phyloP scores from a whole-genome alignment of 2,888 invertebrate species.

The Dynastes tityus region DNA sequence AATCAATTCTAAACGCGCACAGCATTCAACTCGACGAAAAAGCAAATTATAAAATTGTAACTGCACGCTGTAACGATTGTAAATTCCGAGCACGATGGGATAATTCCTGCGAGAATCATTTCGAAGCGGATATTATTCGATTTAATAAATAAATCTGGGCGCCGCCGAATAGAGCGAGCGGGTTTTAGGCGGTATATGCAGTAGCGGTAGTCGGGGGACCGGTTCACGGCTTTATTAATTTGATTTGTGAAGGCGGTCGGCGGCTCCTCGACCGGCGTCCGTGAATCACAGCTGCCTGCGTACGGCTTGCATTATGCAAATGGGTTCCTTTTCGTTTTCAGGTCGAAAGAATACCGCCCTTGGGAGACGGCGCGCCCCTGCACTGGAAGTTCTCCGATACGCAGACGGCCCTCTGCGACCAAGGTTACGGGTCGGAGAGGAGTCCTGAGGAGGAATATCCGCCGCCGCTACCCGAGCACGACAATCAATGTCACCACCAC shows the following conservation, averaged over 20 bases:
- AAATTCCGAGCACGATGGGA: not conserved
- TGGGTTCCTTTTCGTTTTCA: constrained; percentile 53
- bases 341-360: constrained; percentile 71
- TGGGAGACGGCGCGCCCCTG: constrained; percentile 68
- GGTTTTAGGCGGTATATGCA: not conserved
- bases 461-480: constrained; percentile 75
- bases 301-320: constrained; percentile 41
- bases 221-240: constrained; percentile 28
- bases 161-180: not conserved
- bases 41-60: not conserved
- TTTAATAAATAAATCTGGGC: constrained; percentile 10
- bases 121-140: not conserved
- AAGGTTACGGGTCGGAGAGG: constrained; percentile 84
- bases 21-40: not conserved
- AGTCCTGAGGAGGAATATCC: constrained; percentile 86
- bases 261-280: not conserved
- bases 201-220: not conserved
- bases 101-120: constrained; percentile 3
- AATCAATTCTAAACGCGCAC: no score
- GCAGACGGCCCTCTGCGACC: constrained; percentile 74
- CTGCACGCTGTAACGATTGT: not conserved
- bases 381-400: constrained; percentile 70
- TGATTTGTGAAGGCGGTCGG: constrained; percentile 22
- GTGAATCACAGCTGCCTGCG: constrained; percentile 20
- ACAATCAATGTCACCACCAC: constrained; percentile 75